Evolutionary conservation across 2,888 invertebrate species (phyloP).

Genomic region (Taphrorychus bicolor): DNA sequence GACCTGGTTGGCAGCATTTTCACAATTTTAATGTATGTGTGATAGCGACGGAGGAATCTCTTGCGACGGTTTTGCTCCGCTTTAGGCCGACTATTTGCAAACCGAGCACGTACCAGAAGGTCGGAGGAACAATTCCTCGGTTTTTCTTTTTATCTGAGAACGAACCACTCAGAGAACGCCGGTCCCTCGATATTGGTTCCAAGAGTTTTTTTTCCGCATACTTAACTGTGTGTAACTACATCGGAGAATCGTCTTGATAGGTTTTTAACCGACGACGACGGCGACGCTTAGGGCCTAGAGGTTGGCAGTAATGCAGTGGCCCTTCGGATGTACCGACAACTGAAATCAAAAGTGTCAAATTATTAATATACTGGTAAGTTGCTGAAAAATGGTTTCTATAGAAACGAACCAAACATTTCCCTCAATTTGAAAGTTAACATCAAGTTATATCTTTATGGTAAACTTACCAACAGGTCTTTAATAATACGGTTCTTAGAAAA

Average conservation of each 20-base stretch:
- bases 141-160: conserved; percentile 33
- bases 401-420: no score
- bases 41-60: conserved; percentile 37
- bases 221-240: conserved; percentile 24
- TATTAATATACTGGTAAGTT: no score
- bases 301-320: no score
- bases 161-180: conserved; percentile 34
- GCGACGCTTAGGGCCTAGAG: no score
- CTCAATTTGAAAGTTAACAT: no score
- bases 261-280: background rate
- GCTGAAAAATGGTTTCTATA: no score
- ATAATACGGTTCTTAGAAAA: no score
- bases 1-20: conserved; percentile 39
- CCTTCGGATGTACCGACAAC: no score
- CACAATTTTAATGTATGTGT: conserved; percentile 43
- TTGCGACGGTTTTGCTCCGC: conserved; percentile 35
- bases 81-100: conserved; percentile 34
- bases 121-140: conserved; percentile 41
- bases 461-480: no score
- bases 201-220: conserved; percentile 37
- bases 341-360: no score
- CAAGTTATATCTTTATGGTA: no score
- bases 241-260: background rate
- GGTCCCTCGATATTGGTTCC: conserved; percentile 38
- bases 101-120: conserved; percentile 43